Base-by-base conservation (phyloP, 2,888 invertebrate species). In the Megaustenia siamemsis region DNA sequence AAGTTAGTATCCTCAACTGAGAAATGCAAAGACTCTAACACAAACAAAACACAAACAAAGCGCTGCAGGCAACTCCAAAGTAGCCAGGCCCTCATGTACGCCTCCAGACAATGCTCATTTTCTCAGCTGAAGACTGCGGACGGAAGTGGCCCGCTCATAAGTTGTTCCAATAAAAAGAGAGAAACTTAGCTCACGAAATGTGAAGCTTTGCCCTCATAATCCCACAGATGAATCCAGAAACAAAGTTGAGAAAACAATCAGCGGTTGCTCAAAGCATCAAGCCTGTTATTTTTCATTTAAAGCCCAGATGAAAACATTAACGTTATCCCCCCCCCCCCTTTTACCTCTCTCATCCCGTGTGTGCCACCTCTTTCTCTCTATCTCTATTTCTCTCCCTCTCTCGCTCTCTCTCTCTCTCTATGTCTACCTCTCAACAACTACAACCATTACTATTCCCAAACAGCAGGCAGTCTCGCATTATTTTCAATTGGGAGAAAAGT, bases 191-290 rank as follows among this genome's bases (percentile, higher is more conserved):
- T 12, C 21, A 1, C 18, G 32, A 49, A 73, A 73, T 32, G 10
- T 49, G 49, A 32, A 49, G 15, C 8, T 32, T 6, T 49, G 15
- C 45, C 73, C 73, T 21, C 49, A 49, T 49, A 49, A 49, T 49
- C 3, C 49, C 8, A 73, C 32, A 15, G 28, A 28, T 73, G 45
- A 73, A 18, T 49, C 6, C 49, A 12, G 18, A 32, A 73, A 32
- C 18, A 6, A 73, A 73, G 73, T 32, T 49, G 49, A 32, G 49
- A 73, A 49, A 73, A 49, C 49, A 49, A 73, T 73, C 73, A 21
- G 5, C 18, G 21, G 15, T 12, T 0, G 32, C 32, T 18, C 32
- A 49, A 21, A 49, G 53, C 18, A 45, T 49, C 73, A 35, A 28
- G 32, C 49, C n/a, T 35, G 73, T 73, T 73, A 38, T 73, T 73